These are phyloP conservation scores for Drosophila carrolli DNA, from an alignment of 1,140 invertebrate genomes.

Conservation along the genomic window DNA sequence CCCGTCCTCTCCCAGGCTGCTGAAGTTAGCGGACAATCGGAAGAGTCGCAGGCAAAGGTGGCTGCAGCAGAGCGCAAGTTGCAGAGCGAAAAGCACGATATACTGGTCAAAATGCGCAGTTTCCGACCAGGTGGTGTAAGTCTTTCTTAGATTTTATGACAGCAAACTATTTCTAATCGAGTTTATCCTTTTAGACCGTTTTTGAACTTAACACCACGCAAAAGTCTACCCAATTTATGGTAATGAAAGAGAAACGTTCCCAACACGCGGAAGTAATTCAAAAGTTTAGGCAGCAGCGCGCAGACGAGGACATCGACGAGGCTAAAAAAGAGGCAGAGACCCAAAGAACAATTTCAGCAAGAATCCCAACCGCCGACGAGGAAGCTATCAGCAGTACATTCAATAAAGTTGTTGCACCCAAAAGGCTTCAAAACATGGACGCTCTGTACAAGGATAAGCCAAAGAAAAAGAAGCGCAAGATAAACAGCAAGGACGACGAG, in stretches of 20 bases:
- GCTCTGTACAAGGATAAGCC: slow-evolving; percentile 86
- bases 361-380: slow-evolving; percentile 58
- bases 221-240: slow-evolving; percentile 89
- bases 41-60: slow-evolving; percentile 41
- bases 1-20: slow-evolving; percentile 64
- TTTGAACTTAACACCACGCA: slow-evolving; percentile 95
- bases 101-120: slow-evolving; percentile 92
- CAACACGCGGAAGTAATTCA: slow-evolving; percentile 88
- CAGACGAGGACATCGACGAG: slow-evolving; percentile 76
- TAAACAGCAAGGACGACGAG: slow-evolving; percentile 88
- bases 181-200: slow-evolving; percentile 90
- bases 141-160: slow-evolving; percentile 24
- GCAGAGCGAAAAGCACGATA: slow-evolving; percentile 84
- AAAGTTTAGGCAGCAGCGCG: slow-evolving; percentile 82
- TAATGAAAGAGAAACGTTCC: slow-evolving; percentile 90
- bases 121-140: slow-evolving; percentile 94
- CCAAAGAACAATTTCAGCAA: slow-evolving; percentile 5
- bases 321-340: slow-evolving; percentile 60
- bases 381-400: slow-evolving; percentile 81
- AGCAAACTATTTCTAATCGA: background rate
- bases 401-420: slow-evolving; percentile 86
- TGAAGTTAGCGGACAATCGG: slow-evolving; percentile 45
- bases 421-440: slow-evolving; percentile 86
- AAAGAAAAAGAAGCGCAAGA: slow-evolving; percentile 86
- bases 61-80: slow-evolving; percentile 73